Base-by-base conservation (phyloP, 2,888 invertebrate genomes). In the Chrysolina haemoptera region DNA sequence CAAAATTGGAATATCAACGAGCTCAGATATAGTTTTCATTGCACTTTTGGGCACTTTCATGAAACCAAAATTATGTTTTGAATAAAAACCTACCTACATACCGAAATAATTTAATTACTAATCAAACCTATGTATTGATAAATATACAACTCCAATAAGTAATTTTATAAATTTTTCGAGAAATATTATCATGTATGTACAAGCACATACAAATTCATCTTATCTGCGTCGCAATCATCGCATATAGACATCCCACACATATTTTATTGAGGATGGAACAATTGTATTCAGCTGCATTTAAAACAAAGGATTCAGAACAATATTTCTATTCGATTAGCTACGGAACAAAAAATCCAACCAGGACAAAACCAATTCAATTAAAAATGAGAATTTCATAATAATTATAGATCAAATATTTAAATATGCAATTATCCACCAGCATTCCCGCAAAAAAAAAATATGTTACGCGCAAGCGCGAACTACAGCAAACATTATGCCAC, bases 401-500 rank as follows among this genome's bases (percentile, higher is more conserved):
- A 62, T 43, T 14, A 65, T 22, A 40, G 22, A 67, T n/a, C 53
- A 35, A 40, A 41, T 67, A 67, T 75, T 69, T 69, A 71, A 75
- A 77, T 71, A 73, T 73, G 71, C 66, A 75, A 71, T 70, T 73
- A 62, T 20, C 62, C 50, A 18, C 68, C 62, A 76, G 62, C 43
- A 62, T 75, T 75, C 70, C 75, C 75, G 72, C 75, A 75, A 67
- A 70, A 75, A 70, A 75, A 73, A 67, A 46, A 1, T 20, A 20
- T 48, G n/a, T 9, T 41, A 18, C 11, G 76, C 84, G 83, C 85
- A 81, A 81, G 85, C 85, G 82, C 82, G 80, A 46, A 71, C 40
- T 48, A 71, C 70, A 76, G 77, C 82, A 84, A 85, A 84, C 84
- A 84, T 82, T 83, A 85, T 84, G 83, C 84, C 83, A 84, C 80